phyloP scores from a whole-genome alignment of 1,140 invertebrate genomes.

The Platorchestia sp. region DNA sequence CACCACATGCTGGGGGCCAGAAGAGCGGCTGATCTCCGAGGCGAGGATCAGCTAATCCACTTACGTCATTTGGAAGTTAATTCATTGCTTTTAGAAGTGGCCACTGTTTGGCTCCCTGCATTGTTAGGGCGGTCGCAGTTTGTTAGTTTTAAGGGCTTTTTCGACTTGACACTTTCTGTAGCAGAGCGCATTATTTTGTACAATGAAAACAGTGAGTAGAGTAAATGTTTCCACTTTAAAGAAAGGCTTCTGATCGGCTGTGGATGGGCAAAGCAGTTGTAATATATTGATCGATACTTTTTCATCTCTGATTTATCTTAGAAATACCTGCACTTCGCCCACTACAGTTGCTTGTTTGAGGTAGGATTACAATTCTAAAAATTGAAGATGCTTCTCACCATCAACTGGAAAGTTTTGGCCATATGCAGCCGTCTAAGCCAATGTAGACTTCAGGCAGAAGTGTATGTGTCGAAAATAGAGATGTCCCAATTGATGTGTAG shows the following conservation, averaged over 20 bases:
- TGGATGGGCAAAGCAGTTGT: not conserved
- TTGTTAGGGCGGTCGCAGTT: not conserved
- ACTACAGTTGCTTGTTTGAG: not conserved
- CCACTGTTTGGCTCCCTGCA: not conserved
- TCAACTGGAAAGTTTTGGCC: no score
- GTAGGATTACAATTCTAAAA: not conserved
- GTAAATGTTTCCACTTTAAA: not conserved
- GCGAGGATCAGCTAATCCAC: not conserved
- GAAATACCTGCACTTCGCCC: not conserved
- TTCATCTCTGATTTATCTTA: not conserved
- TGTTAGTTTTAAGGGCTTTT: constrained; percentile 14
- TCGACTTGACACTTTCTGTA: not conserved
- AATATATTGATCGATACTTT: not conserved
- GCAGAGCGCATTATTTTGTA: not conserved
- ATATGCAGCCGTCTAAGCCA: no score
- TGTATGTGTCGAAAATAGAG: no score
- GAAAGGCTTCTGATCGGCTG: not conserved
- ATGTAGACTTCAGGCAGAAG: no score
- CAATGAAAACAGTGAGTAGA: not conserved
- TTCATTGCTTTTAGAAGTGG: constrained; percentile 31
- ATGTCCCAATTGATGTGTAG: no score
- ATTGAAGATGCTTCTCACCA: no score
- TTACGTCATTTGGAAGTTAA: constrained; percentile 45
- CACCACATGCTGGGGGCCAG: not conserved
- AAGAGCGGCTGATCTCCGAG: not conserved